These are phyloP conservation scores for Antechinus flavipes DNA, from an alignment of 2,113 vertebrate species.

Conservation along the genomic window DNA sequence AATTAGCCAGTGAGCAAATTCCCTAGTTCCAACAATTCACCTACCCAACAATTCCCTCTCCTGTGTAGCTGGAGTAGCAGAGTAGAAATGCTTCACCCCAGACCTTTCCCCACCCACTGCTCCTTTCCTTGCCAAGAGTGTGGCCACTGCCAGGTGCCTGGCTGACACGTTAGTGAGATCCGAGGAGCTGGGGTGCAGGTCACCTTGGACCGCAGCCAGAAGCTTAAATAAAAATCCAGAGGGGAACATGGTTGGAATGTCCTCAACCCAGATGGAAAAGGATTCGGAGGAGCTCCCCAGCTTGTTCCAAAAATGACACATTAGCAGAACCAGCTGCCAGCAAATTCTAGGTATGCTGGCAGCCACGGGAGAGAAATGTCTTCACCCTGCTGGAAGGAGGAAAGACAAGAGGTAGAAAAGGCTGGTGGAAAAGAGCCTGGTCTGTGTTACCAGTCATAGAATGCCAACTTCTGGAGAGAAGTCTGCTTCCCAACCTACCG, in stretches of 20 bases:
- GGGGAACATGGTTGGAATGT: slow-evolving; percentile 70
- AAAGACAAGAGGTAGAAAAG: slow-evolving; percentile 44
- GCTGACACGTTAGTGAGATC: background rate
- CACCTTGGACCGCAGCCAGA: slow-evolving; percentile 32
- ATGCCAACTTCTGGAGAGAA: slow-evolving; percentile 39
- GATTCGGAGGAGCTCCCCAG: slow-evolving; percentile 49
- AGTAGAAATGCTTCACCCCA: background rate
- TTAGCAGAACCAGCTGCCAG: slow-evolving; percentile 59
- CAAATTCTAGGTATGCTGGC: slow-evolving; percentile 73
- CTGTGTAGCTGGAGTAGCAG: background rate
- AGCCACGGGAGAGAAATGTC: slow-evolving; percentile 49
- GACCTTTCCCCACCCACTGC: background rate
- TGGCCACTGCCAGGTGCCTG: background rate
- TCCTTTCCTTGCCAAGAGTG: background rate
- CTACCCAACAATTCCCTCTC: background rate
- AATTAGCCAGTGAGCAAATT: background rate
- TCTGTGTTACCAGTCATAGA: slow-evolving; percentile 45
- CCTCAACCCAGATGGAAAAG: slow-evolving; percentile 71
- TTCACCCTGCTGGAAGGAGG: slow-evolving; percentile 45
- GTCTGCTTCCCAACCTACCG: slow-evolving; percentile 25
- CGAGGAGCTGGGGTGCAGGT: background rate
- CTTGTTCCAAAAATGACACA: slow-evolving; percentile 71
- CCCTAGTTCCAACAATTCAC: background rate
- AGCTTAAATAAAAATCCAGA: slow-evolving; percentile 58
- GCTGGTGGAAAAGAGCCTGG: slow-evolving; percentile 34